phyloP scores from a whole-genome alignment of 2,113 vertebrate genomes.

The Ochotona princeps region DNA sequence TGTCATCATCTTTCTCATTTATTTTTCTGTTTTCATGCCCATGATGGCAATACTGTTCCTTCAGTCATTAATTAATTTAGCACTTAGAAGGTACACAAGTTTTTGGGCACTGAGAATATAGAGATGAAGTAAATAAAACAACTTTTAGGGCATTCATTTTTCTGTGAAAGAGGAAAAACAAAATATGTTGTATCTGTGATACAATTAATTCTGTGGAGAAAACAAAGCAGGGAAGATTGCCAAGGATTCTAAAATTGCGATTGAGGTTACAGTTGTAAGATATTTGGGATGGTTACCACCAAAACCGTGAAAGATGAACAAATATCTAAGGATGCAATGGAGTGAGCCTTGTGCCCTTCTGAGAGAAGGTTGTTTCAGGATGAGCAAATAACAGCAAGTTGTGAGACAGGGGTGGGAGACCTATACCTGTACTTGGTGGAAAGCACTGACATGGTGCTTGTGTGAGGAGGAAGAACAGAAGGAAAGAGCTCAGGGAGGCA shows the following conservation, averaged over 20 bases:
- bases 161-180: neutral
- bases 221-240: neutral
- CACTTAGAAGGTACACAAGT: neutral
- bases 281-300: neutral
- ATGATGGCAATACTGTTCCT: neutral
- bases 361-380: neutral
- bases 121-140: slow-evolving; percentile 12
- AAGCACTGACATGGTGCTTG: neutral
- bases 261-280: neutral
- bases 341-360: neutral
- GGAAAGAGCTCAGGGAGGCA: neutral
- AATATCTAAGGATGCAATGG: neutral
- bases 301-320: neutral
- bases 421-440: neutral
- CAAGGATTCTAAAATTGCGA: neutral
- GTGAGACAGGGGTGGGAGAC: neutral
- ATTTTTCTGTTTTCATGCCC: neutral
- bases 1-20: neutral
- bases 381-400: neutral
- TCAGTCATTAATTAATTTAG: neutral
- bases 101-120: neutral
- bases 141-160: neutral
- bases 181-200: neutral
- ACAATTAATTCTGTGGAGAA: neutral
- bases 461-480: neutral